Evolutionary conservation across 2,113 vertebrate species (phyloP), one percentile per base, ranked within the genome.

Genomic region (Podiceps cristatus): DNA sequence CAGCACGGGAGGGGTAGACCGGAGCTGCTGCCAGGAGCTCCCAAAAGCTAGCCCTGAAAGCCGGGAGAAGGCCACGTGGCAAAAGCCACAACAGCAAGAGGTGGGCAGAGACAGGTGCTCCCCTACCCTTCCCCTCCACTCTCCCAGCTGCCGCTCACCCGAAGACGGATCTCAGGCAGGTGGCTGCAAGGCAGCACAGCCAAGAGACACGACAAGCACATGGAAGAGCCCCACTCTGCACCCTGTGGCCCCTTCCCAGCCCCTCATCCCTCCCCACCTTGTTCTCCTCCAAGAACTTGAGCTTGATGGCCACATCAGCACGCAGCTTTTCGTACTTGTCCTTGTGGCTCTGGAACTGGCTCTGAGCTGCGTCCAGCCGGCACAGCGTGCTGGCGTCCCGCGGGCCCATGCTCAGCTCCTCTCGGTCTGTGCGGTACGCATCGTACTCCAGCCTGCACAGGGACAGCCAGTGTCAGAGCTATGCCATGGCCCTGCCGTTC

Each of bases 241-340:
- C 72, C 44, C 44, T 4, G 4, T 1, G 0, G 10, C 64, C 53
- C 17, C 55, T 16, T 45, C 44, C 66, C 53, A 20, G 66, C 55
- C 73, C 62, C 52, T 2, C 2, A 0, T 2, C 27, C 40, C 28
- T 37, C 9, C 78, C 19, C 95, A 99, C 99, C 99, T 99, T 99
- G 97, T 99, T 99, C 98, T 99, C 99, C 96, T 99, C 99, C 97
- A 99, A 97, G 97, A 99, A 99, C 96, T 99, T 99, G 85, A 99
- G 99, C 96, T 99, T 99, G 97, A 99, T 99, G 86, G 97, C 99
- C 96, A 99, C 99, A 10, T 99, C 99, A 0, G 98, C 99, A 18
- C 99, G 99, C 63, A 99, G 99, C 78, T 98, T 99, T 96, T 99
- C 99, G 2, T 99, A 99, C 97, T 99, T 99, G 80, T 99, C 99